A percentile compares a stretch with the other conserved stretches of the same genome.
These are phyloP conservation scores for Taeniopygia guttata DNA, from an alignment of 2,797 vertebrate genomes.

Conservation along the genomic window DNA sequence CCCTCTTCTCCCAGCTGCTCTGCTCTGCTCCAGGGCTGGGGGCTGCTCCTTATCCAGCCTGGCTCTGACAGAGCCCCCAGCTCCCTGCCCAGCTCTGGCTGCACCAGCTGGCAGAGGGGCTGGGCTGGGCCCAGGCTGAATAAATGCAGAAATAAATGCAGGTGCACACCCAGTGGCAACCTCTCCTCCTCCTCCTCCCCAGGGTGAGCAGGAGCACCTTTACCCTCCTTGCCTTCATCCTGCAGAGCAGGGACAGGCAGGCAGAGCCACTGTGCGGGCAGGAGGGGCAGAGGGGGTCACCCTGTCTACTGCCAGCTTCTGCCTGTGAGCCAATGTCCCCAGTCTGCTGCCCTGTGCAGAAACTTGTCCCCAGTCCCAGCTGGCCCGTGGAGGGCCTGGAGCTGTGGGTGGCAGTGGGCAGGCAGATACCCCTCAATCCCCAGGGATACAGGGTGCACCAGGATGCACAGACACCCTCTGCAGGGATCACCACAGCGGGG, in stretches of 20 bases:
- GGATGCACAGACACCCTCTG: too few species aligned
- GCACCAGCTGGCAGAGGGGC: not conserved
- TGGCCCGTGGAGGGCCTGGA: not conserved
- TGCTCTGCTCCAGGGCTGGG: not conserved
- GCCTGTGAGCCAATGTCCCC: not conserved
- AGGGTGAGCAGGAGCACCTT: fast-evolving
- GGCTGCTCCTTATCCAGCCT: not conserved
- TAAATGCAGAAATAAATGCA: not conserved
- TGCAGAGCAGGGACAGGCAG: not conserved
- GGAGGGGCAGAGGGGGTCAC: not conserved
- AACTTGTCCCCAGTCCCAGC: not conserved
- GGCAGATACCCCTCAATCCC: not conserved
- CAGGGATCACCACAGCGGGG: not conserved
- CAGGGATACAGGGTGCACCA: not conserved
- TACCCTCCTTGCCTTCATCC: not conserved
- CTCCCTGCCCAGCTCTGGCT: not conserved
- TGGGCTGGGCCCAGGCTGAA: not conserved
- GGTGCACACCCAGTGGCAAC: not conserved
- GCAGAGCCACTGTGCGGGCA: not conserved
- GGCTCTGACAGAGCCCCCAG: not conserved
- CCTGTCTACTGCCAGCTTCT: not conserved
- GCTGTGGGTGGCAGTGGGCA: not conserved
- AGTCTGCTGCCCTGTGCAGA: not conserved
- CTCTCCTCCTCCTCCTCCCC: not conserved
- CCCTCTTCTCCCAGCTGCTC: not conserved